Base-by-base conservation (phyloP, 2,797 vertebrate genomes). In the Enteromius paludinosus region DNA sequence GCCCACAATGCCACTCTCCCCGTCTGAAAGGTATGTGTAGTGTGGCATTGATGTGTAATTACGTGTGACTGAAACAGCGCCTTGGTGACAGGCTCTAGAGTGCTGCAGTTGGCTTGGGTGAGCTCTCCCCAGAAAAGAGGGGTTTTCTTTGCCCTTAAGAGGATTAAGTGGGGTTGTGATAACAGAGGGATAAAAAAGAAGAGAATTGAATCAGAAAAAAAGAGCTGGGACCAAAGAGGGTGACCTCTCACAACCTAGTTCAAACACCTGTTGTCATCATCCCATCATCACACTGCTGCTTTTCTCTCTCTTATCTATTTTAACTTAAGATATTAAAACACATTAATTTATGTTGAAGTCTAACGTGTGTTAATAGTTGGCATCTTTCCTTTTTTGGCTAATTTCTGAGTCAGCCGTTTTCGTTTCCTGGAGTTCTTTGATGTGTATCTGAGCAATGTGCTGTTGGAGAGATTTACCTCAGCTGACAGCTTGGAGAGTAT, bases 351-450 rank as follows among this genome's bases (percentile, higher is more conserved):
- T 12, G n/a, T 41, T 78, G 18, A 56, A 17, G 77, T 83, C 23
- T 83, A 61, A 49, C 11, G 66, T 82, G 38, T 38, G 68, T 45
- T 86, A 56, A 77, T 54, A 64, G 76, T 72, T 61, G 4, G 33
- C n/a, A 11, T 41, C 33, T 59, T 56, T 25, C 0, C 2, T 25
- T 38, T 35, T 25, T 35, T 20, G 28, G 68, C 73, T 83, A 69
- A 75, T 84, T 78, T 66, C 54, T 71, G 54, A 56, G 30, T 75
- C 47, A 70, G 65, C 4, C 10, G 64, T 66, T 78, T 43, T 73
- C 95, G 94, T 97, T 95, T 94, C 95, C 95, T 94, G 92, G 93
- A 95, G 95, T 95, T 92, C 95, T 98, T 96, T 97, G 96, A 97
- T 96, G 95, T 96, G 96, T 96, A 96, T 96, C 96, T 96, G 93